Percentiles rank a stretch among this genome's conserved stretches.
Evolutionary conservation across 1,140 invertebrate species (phyloP).

Genomic region (Nymphalis io): DNA sequence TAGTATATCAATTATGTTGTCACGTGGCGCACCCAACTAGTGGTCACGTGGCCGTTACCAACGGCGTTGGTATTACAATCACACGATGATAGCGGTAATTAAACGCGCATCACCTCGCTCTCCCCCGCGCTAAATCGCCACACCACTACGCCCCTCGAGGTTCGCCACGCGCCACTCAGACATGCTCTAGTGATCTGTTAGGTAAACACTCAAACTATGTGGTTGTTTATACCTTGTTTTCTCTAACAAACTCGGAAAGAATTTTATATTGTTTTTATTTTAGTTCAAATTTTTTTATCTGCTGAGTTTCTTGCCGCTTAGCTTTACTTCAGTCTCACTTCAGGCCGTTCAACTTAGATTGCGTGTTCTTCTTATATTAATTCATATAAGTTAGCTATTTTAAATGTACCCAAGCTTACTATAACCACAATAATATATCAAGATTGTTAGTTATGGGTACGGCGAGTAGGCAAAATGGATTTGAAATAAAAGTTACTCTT

Average conservation of each 20-base stretch:
- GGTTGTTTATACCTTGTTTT: not conserved
- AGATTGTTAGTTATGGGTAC: too few relatives aligned
- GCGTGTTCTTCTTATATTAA: too few relatives aligned
- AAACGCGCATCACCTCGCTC: not conserved
- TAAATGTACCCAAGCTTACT: too few relatives aligned
- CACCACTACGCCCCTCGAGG: not conserved
- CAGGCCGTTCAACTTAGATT: too few relatives aligned
- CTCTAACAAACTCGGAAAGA: not conserved
- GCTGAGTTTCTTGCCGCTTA: too few relatives aligned
- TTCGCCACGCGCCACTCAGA: not conserved
- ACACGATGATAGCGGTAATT: not conserved
- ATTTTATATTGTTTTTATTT: not conserved
- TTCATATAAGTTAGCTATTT: too few relatives aligned
- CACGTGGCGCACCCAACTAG: not conserved
- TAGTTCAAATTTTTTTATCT: not conserved
- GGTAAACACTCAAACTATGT: not conserved
- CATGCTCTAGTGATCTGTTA: not conserved
- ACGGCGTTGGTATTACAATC: not conserved
- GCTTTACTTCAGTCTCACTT: too few relatives aligned
- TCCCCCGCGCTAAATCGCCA: not conserved
- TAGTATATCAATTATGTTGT: not conserved
- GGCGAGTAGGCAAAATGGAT: too few relatives aligned
- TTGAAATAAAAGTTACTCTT: too few relatives aligned
- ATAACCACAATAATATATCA: too few relatives aligned
- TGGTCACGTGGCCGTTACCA: not conserved